Evolutionary conservation across 2,113 vertebrate species (phyloP), one percentile per base, ranked within the genome.

Genomic region (Phocoena phocoena): DNA sequence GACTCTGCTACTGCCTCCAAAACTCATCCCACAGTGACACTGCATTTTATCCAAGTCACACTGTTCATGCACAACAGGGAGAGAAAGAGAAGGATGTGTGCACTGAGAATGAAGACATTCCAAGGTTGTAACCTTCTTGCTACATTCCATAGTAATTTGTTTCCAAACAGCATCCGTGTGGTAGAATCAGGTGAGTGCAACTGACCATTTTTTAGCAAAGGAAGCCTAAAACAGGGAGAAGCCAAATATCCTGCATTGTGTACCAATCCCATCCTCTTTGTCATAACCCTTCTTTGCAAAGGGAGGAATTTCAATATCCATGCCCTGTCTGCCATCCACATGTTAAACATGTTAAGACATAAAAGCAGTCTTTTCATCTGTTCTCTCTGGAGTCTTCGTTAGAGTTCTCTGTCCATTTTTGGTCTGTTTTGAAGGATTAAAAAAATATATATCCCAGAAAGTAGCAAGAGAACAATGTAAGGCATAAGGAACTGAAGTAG

Each of bases 321-420:
- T 86, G 67, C 18, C 62, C 36, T 80, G 50, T 84, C 81, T 80
- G 90, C 82, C 79, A 65, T 88, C 44, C 65, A 96, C 12, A 31
- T 80, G 47, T 81, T 93, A 88, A 90, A 73, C 33, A 71, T 55
- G 23, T 50, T 91, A 93, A 80, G 62, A 88, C 50, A 70, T 60
- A 95, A 96, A 96, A 93, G 44, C 41, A 71, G 8, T 68, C 76
- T 95, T 96, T 76, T 93, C n/a, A 71, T 82, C 81, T 94, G 44
- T 81, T 87, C 88, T 83, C 63, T 65, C 74, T 89, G 33, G 55
- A 4, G 21, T 53, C 44, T 88, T 67, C 41, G 26, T 81, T 80
- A 88, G 86, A 86, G n/a, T 67, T 93, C 17, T 68, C 8, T 50
- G 25, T 38, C 65, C 68, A 84, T 60, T 89, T 87, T 62, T 92